These are phyloP conservation scores for Drosophila melanosoma DNA, from an alignment of 2,888 invertebrate species.

Conservation along the genomic window DNA sequence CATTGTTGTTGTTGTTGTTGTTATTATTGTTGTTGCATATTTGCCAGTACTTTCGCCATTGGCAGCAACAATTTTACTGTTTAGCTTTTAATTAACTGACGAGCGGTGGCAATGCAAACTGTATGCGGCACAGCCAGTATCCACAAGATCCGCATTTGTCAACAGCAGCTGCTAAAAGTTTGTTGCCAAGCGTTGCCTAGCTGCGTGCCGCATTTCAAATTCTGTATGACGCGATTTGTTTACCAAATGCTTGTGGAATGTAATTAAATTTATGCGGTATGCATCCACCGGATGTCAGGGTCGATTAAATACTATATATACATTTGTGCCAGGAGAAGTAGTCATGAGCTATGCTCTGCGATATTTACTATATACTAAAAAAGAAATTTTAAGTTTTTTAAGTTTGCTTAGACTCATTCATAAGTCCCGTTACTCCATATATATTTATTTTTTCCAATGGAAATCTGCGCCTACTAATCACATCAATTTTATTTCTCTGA, in stretches of 20 bases:
- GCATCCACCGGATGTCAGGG: slow-evolving; percentile 41
- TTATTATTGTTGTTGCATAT: slow-evolving; percentile 48
- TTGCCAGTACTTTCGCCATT: slow-evolving; percentile 58
- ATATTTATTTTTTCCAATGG: background rate
- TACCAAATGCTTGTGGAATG: slow-evolving; percentile 49
- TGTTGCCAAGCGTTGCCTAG: slow-evolving; percentile 52
- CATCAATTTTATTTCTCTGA: slow-evolving; percentile 25
- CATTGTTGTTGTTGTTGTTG: background rate
- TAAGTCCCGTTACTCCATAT: background rate
- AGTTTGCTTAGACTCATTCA: background rate
- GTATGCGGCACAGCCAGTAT: slow-evolving; percentile 4
- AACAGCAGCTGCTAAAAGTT: slow-evolving; percentile 44
- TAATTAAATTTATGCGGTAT: slow-evolving; percentile 70
- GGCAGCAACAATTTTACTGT: slow-evolving; percentile 60
- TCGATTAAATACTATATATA: slow-evolving; percentile 28
- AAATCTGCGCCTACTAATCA: slow-evolving; percentile 18
- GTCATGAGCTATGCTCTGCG: background rate
- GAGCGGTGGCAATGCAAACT: slow-evolving; percentile 24
- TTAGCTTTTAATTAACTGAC: slow-evolving; percentile 75
- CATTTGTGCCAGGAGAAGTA: slow-evolving; percentile 2
- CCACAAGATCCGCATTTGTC: slow-evolving; percentile 52
- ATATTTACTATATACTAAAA: background rate
- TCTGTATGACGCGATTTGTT: slow-evolving; percentile 45
- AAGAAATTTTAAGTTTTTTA: background rate
- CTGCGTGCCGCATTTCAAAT: slow-evolving; percentile 36